Evolutionary conservation across 2,113 vertebrate species (phyloP), one percentile per base, ranked within the genome.

Genomic region (Telmatochromis sp.): DNA sequence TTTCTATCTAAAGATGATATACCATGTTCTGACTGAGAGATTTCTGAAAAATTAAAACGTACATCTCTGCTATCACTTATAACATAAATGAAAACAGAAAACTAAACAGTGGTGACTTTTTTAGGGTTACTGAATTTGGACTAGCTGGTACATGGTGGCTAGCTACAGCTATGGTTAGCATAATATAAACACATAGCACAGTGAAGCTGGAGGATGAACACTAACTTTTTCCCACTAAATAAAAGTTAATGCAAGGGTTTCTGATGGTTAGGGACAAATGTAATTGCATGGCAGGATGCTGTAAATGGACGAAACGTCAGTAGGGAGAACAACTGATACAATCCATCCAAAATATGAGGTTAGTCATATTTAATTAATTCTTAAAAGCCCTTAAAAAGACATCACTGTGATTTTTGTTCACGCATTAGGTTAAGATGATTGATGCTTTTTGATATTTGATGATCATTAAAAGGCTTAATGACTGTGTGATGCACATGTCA

Each of bases 251-350:
- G 28, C 5, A 33, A 63, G 58, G 58, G 26, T 63, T 63, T 4
- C 9, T 31, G 15, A 60, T 60, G 0, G 14, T 60, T 60, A 63
- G 28, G 28, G 1, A 33, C 9, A 33, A 33, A 63, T 63, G 9
- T 63, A 33, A 63, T 63, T 63, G 28, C 28, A 63, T 63, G 28
- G 28, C 28, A 63, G 15, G 58, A 11, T 7, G 2, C 17, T 63
- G 17, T 63, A 11, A 35, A 63, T 35, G 58, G 58, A 63, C 0
- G 0, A 63, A 63, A 35, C 2, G 2, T 63, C 58, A 63, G 6
- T 63, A 2, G 4, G 58, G 4, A 19, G 31, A 35, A n/a, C 17
- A 35, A 35, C 58, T 63, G 2, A 35, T 33, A 63, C 17, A 12
- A 63, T 63, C 31, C 17, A 35, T 63, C 58, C 58, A 63, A 35